These are phyloP conservation scores for Lophius americanus DNA, from an alignment of 2,797 vertebrate species.

Conservation along the genomic window DNA sequence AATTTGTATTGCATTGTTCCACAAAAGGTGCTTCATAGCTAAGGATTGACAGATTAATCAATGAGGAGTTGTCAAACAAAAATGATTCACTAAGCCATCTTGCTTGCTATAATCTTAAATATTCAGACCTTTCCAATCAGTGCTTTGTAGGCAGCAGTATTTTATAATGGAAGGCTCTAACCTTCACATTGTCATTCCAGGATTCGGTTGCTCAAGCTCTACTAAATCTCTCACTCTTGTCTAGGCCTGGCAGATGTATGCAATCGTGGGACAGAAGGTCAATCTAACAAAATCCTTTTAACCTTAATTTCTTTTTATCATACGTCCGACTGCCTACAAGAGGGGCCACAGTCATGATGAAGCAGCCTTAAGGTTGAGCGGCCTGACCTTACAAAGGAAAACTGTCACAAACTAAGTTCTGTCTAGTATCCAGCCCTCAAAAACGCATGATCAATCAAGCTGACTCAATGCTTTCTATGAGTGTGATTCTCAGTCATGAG, in stretches of 20 bases:
- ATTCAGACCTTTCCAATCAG: slow-evolving; percentile 39
- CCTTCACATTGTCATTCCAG: slow-evolving; percentile 43
- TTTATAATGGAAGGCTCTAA: slow-evolving; percentile 34
- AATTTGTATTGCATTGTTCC: slow-evolving; percentile 7
- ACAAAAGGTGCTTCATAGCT: slow-evolving; percentile 25
- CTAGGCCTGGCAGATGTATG: slow-evolving; percentile 54
- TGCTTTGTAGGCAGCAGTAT: slow-evolving; percentile 33
- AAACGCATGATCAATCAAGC: slow-evolving; percentile 80
- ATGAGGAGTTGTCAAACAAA: slow-evolving; percentile 50
- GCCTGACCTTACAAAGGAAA: slow-evolving; percentile 81
- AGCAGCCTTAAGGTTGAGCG: slow-evolving; percentile 67
- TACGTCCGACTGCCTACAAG: slow-evolving; percentile 56
- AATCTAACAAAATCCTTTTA: slow-evolving; percentile 65
- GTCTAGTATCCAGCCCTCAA: slow-evolving; percentile 69
- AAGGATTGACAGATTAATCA: slow-evolving; percentile 35
- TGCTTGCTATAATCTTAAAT: slow-evolving; percentile 41
- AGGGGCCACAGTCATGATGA: slow-evolving; percentile 62
- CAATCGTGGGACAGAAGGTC: slow-evolving; percentile 45
- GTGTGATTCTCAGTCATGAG: slow-evolving; percentile 66
- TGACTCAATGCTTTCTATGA: slow-evolving; percentile 82
- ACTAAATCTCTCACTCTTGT: slow-evolving; percentile 57
- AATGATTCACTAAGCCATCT: slow-evolving; percentile 43
- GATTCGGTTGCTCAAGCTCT: slow-evolving; percentile 23
- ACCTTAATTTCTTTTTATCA: slow-evolving; percentile 66
- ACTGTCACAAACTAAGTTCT: slow-evolving; percentile 84